phyloP scores from a whole-genome alignment of 2,113 vertebrate genomes.

The Anseranas semipalmata region DNA sequence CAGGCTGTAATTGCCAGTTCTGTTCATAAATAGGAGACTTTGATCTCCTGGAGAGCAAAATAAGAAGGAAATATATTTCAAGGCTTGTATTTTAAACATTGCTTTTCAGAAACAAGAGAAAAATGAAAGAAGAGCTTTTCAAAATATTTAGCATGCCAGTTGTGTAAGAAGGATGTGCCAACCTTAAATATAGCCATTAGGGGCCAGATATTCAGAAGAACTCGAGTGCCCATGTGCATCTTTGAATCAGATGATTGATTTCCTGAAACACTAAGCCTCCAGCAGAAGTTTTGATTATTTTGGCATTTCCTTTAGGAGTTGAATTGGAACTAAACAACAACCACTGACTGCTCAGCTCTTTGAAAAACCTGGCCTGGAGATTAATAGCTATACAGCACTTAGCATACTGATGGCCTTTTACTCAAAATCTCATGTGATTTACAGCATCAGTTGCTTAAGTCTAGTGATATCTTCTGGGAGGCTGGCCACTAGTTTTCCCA shows the following conservation, averaged over 20 bases:
- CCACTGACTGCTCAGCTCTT: conserved; percentile 1
- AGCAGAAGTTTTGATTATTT: conserved; percentile 52
- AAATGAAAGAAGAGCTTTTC: not conserved
- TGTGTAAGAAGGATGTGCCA: not conserved
- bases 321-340: not conserved
- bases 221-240: not conserved
- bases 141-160: not conserved
- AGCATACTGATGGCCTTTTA: not conserved
- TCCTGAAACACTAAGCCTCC: conserved; percentile 30
- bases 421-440: not conserved
- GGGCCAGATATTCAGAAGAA: not conserved
- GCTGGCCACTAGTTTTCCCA: not conserved
- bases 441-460: not conserved
- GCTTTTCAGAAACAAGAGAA: not conserved
- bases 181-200: not conserved
- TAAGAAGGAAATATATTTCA: not conserved
- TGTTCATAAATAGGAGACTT: not conserved
- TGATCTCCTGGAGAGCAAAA: conserved; percentile 7
- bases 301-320: conserved; percentile 37
- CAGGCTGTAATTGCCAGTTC: not conserved
- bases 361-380: conserved; percentile 35
- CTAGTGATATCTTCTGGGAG: not conserved
- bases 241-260: conserved; percentile 22
- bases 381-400: not conserved
- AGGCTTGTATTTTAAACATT: not conserved